phyloP scores from a whole-genome alignment of 23 tunicate genomes.

The Styela plicata region DNA sequence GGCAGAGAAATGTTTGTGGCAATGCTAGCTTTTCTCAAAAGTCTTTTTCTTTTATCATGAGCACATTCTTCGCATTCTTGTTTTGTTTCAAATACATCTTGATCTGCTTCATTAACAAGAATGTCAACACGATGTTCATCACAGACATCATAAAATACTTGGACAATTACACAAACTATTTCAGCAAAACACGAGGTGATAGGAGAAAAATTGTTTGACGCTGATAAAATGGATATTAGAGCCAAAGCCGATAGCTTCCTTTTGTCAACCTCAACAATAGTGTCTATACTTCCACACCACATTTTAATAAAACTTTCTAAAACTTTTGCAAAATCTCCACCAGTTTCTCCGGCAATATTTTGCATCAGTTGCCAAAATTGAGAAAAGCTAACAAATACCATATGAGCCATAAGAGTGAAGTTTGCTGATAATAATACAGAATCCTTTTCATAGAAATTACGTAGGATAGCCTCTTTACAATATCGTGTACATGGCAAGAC shows the following conservation, averaged over 20 bases:
- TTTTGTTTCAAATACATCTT: not conserved
- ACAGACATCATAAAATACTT: constrained; percentile 67
- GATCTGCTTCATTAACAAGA: constrained; percentile 8
- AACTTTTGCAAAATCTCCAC: constrained; percentile 3
- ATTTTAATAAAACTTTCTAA: not conserved
- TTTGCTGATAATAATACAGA: constrained; percentile 16
- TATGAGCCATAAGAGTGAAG: constrained; percentile 5
- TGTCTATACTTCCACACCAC: constrained; percentile 23
- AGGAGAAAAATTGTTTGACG: not conserved
- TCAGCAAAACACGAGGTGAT: not conserved
- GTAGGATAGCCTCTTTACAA: not conserved
- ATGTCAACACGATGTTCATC: constrained; percentile 44
- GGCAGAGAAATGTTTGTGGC: not conserved
- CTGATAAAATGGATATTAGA: not conserved
- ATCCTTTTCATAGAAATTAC: constrained; percentile 1
- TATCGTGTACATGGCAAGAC: constrained; percentile 12
- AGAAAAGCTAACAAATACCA: not conserved
- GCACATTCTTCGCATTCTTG: not conserved
- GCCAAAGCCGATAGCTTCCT: constrained; percentile 20
- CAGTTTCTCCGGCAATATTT: not conserved
- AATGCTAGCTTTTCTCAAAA: not conserved
- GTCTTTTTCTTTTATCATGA: constrained; percentile 24
- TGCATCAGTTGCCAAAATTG: constrained; percentile 2
- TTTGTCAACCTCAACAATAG: constrained; percentile 11
- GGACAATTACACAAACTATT: constrained; percentile 17